Conservation (phyloP, 2,888 invertebrate genomes). For the Eupithecia tripunctaria region DNA sequence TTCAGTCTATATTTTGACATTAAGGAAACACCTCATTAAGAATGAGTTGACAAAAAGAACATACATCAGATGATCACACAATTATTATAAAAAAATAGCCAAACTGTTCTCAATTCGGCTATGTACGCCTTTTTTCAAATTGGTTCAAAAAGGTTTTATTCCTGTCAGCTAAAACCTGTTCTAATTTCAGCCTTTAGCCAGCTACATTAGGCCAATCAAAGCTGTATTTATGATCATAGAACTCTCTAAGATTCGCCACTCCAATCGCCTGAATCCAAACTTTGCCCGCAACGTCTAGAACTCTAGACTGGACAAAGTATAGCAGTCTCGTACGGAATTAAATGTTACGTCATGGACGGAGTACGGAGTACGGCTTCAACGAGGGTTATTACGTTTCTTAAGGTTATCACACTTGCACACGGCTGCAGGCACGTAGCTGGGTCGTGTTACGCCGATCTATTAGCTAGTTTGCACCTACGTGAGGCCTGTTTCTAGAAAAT, state of each 20-base stretch:
- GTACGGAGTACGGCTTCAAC: conserved; percentile 21
- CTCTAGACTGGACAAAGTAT: conserved; percentile 31
- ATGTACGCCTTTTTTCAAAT: too few species aligned
- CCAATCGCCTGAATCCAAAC: neutral
- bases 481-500: neutral
- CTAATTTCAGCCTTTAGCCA: neutral
- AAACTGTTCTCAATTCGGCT: too few species aligned
- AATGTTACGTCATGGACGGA: conserved; percentile 35
- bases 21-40: neutral
- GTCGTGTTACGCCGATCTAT: conserved; percentile 18
- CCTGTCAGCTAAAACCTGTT: neutral
- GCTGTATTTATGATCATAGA: neutral
- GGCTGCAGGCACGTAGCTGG: conserved; percentile 20
- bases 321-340: conserved; percentile 33
- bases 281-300: conserved; percentile 28
- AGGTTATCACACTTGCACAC: conserved; percentile 30
- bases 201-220: neutral
- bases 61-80: too few species aligned
- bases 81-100: too few species aligned
- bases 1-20: too few species aligned
- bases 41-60: neutral
- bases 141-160: neutral
- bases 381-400: conserved; percentile 30
- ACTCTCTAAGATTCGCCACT: neutral
- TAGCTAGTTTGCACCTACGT: conserved; percentile 19